A percentile compares a stretch with the other conserved stretches of the same genome.
phyloP scores from a whole-genome alignment of 1,140 invertebrate genomes.

The Araneus ventricosus region DNA sequence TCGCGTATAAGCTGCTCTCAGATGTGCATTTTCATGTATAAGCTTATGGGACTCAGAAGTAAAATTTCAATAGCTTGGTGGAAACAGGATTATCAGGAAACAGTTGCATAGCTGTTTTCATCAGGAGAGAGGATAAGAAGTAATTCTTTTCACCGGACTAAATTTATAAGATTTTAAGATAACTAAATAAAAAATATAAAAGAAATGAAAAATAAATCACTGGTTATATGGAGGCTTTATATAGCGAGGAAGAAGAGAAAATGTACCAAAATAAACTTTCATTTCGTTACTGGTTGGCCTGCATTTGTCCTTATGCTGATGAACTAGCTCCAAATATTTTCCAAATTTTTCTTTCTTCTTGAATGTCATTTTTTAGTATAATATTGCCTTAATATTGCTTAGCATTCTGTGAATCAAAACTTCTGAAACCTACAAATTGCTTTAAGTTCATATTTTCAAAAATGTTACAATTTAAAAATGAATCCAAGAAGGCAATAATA shows the following conservation, averaged over 20 bases:
- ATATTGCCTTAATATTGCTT: no score
- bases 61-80: conserved; percentile 28
- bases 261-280: not conserved
- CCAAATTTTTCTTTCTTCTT: no score
- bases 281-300: not conserved
- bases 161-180: not conserved
- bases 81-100: not conserved
- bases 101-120: not conserved
- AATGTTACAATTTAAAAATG: no score
- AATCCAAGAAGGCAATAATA: no score
- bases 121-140: not conserved
- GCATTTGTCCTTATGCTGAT: no score
- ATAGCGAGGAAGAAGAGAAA: not conserved
- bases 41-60: conserved; percentile 36
- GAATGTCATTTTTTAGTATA: no score
- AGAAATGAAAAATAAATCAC: not conserved
- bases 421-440: no score
- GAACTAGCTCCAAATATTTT: no score
- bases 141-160: not conserved
- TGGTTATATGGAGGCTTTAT: not conserved
- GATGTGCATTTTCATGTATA: not conserved
- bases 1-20: not conserved
- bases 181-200: not conserved
- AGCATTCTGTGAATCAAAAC: no score
- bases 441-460: no score